phyloP scores from a whole-genome alignment of 2,797 vertebrate genomes.

The Nothura maculosa region DNA sequence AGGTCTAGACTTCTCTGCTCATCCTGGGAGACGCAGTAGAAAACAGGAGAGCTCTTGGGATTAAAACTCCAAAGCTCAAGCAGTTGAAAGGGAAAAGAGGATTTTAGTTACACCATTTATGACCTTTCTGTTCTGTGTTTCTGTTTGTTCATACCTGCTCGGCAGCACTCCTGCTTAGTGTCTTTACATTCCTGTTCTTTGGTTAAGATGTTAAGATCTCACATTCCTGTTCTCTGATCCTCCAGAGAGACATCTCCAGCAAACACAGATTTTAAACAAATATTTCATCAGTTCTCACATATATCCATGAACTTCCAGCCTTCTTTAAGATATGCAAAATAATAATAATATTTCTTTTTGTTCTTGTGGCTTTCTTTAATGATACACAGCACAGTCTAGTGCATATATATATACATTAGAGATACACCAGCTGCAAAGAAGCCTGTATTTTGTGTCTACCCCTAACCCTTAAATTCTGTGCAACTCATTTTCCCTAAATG shows the following conservation, averaged over 20 bases:
- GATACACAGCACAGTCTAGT: neutral
- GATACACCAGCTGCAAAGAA: neutral
- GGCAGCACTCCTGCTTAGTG: neutral
- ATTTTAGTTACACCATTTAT: constrained; percentile 35
- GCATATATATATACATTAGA: neutral
- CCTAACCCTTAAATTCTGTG: neutral
- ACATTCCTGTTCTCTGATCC: constrained; percentile 31
- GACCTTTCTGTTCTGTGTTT: constrained; percentile 43
- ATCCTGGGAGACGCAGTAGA: constrained; percentile 14
- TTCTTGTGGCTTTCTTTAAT: neutral
- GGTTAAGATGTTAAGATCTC: constrained; percentile 44
- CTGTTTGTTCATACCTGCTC: constrained; percentile 36
- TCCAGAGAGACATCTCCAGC: constrained; percentile 40
- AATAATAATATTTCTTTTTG: neutral
- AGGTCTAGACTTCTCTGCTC: constrained; percentile 28
- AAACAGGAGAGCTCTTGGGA: constrained; percentile 54
- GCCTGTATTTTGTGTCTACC: neutral
- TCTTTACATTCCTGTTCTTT: constrained; percentile 32
- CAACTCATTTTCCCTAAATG: neutral
- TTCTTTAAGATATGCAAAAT: neutral
- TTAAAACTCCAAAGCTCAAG: constrained; percentile 35
- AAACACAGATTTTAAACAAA: constrained; percentile 43
- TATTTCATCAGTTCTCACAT: neutral
- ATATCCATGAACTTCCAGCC: neutral
- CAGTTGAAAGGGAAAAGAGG: constrained; percentile 31